Evolutionary conservation across 1,140 invertebrate species (phyloP), one percentile per base, ranked within the genome.

Genomic region (Brachionus rubens): DNA sequence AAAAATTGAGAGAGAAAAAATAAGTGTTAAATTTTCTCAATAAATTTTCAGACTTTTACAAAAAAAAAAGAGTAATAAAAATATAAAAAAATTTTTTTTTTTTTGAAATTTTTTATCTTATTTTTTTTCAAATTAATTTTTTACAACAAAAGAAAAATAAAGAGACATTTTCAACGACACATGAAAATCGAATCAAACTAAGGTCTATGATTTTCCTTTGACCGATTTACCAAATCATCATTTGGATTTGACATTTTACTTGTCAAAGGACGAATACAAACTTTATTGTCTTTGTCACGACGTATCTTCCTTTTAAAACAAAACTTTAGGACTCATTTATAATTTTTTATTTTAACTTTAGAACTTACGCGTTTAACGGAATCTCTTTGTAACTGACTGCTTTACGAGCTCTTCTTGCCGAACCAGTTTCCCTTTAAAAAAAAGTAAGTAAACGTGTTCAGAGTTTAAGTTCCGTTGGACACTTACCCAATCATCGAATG

Each of bases 141-240:
- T n/a, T n/a, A n/a, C n/a, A n/a, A n/a, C n/a, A n/a, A n/a, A n/a
- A n/a, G n/a, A n/a, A n/a, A n/a, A n/a, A n/a, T n/a, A n/a, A n/a
- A n/a, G n/a, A n/a, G n/a, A n/a, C n/a, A n/a, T n/a, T n/a, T n/a
- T n/a, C n/a, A n/a, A n/a, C n/a, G n/a, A n/a, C n/a, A n/a, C n/a
- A n/a, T n/a, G n/a, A n/a, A n/a, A n/a, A n/a, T n/a, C n/a, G n/a
- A n/a, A n/a, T n/a, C n/a, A n/a, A n/a, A n/a, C n/a, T n/a, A n/a
- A n/a, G n/a, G n/a, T n/a, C n/a, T n/a, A n/a, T n/a, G n/a, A n/a
- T n/a, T n/a, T n/a, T n/a, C n/a, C n/a, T n/a, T n/a, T n/a, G n/a
- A n/a, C n/a, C n/a, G n/a, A n/a, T n/a, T n/a, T n/a, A 59, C 59
- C 24, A 65, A 65, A 26, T 65, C 59, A 43, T 65, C 59, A 65